A percentile compares a stretch with the other conserved stretches of the same genome.
Conservation (phyloP, 2,113 vertebrate genomes). For the Lanius ludovicianus region DNA sequence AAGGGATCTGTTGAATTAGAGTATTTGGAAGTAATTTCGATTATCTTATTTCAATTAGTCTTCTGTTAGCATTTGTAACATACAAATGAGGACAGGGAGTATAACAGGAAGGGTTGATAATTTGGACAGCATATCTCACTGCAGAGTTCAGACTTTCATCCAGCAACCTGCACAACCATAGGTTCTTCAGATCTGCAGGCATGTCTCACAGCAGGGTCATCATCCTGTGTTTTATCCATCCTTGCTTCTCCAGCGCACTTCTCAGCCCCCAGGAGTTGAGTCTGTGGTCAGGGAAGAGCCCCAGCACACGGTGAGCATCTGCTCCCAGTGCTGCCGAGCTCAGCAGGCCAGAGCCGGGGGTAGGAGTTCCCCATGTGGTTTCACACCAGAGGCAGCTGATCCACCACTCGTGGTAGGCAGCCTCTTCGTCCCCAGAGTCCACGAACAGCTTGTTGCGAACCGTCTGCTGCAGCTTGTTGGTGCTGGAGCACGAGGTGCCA, state of each 20-base stretch:
- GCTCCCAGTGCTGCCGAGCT: fast-evolving
- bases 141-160: not conserved
- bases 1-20: not conserved
- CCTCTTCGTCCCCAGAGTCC: not conserved
- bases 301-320: fast-evolving
- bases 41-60: not conserved
- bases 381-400: not conserved
- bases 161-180: not conserved
- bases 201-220: not conserved
- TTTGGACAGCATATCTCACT: not conserved
- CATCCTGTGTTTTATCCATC: not conserved
- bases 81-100: not conserved
- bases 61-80: not conserved
- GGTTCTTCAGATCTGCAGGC: not conserved
- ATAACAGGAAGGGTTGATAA: not conserved
- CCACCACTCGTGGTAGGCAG: fast-evolving
- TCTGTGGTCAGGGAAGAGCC: not conserved
- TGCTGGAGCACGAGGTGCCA: no score
- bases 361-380: not conserved
- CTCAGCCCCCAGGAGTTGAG: fast-evolving
- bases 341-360: not conserved
- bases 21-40: not conserved
- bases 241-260: not conserved
- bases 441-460: not conserved
- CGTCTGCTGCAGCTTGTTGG: no score